Percentiles rank a stretch among this genome's conserved stretches.
Evolutionary conservation across 2,113 vertebrate genomes (phyloP).

Genomic region (Nothoprocta pentlandii): DNA sequence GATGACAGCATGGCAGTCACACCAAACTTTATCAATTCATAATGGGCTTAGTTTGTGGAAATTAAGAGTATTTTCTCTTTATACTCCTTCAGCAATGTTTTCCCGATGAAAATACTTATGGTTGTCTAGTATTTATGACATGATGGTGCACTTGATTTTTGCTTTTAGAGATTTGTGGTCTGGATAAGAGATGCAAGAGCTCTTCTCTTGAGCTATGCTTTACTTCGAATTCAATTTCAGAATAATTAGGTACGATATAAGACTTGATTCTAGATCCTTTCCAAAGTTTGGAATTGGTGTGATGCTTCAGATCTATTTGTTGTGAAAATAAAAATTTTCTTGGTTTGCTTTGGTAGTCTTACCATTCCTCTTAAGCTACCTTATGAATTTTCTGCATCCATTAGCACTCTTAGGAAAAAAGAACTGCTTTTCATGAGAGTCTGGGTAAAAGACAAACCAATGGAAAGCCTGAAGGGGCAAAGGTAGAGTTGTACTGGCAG

Average conservation of each 20-base stretch:
- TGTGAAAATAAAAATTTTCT: neutral
- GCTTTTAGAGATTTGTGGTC: neutral
- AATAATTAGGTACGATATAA: neutral
- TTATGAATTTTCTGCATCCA: neutral
- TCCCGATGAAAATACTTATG: neutral
- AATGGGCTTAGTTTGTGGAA: neutral
- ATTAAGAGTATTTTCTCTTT: neutral
- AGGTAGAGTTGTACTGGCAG: conserved; percentile 8
- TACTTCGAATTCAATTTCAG: neutral
- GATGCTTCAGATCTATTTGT: neutral
- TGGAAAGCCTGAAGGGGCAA: neutral
- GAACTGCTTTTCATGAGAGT: neutral
- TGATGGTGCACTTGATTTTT: neutral
- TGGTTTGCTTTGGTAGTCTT: neutral
- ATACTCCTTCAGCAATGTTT: neutral
- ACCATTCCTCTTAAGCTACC: neutral
- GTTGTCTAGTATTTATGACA: neutral
- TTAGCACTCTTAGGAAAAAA: neutral
- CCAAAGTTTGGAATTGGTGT: neutral
- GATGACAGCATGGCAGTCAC: neutral
- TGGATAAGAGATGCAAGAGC: neutral
- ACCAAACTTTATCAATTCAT: neutral
- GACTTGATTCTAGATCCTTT: neutral
- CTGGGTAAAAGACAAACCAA: neutral
- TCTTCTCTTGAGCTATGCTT: neutral